Evolutionary conservation across 2,797 vertebrate genomes (phyloP), one percentile per base, ranked within the genome.

Genomic region (Naso thynnoides): DNA sequence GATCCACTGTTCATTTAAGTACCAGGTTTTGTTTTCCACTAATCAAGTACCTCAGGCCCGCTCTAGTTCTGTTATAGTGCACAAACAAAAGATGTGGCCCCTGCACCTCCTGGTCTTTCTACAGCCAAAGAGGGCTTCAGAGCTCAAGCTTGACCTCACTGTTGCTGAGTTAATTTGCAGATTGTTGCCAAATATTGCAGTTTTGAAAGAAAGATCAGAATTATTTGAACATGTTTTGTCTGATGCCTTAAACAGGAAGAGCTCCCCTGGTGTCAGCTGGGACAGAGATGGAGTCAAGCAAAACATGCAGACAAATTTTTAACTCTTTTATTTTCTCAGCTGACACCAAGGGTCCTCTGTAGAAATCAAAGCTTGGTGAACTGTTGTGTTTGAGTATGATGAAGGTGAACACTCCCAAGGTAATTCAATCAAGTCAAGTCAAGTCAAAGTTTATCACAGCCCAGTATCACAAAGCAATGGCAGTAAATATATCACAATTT

Each of bases 361-460:
- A n/a, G n/a, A 66, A 63, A 67, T 65, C n/a, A 75, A 73, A 77
- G 44, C 36, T 24, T 41, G 19, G 41, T n/a, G 16, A 57, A 54
- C 19, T 55, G 44, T 21, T 55, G 15, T 16, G 16, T 53, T 75
- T 68, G 55, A 72, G 59, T 67, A 44, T 44, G 27, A 23, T 54
- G 15, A 70, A 62, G 15, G 3, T 8, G 21, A 52, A 39, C 27
- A 42, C 6, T 33, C 33, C 26, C 54, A 6, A 52, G 21, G 24
- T 60, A 53, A 47, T 41, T n/a, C n/a, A n/a, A n/a, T n/a, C n/a
- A n/a, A n/a, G n/a, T n/a, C n/a, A n/a, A n/a, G n/a, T n/a, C n/a
- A n/a, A n/a, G n/a, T n/a, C n/a, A n/a, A n/a, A n/a, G n/a, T n/a
- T n/a, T n/a, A n/a, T n/a, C n/a, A n/a, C n/a, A n/a, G n/a, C n/a